Percentiles rank a stretch among this genome's conserved stretches.
Evolutionary conservation across 2,113 vertebrate genomes (phyloP).

Genomic region (Chiloscyllium plagiosum): DNA sequence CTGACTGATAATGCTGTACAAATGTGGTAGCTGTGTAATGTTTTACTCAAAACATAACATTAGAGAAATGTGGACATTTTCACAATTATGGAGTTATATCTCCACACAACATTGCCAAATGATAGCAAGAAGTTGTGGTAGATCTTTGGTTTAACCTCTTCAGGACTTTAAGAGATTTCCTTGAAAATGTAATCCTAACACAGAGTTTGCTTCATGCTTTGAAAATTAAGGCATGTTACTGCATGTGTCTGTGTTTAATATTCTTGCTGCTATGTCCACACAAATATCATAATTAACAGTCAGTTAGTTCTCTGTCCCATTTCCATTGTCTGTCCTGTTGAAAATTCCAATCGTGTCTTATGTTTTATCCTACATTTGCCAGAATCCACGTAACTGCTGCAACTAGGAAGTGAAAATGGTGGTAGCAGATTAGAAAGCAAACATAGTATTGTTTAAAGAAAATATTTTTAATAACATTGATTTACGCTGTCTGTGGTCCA

Average conservation of each 20-base stretch:
- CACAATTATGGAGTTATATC: not conserved
- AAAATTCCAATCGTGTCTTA: not conserved
- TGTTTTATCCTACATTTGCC: slow-evolving; percentile 14
- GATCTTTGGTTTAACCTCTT: not conserved
- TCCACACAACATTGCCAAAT: not conserved
- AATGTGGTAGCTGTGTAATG: not conserved
- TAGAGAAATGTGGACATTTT: not conserved
- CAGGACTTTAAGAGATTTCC: not conserved
- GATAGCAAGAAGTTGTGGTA: not conserved
- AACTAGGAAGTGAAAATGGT: not conserved
- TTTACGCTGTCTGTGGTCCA: not conserved
- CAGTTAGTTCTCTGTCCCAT: not conserved
- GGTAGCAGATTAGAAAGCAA: not conserved
- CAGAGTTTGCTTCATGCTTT: not conserved
- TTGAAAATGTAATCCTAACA: not conserved
- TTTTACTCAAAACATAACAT: not conserved
- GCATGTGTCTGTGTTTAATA: not conserved
- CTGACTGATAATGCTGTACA: not conserved
- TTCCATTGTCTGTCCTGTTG: not conserved
- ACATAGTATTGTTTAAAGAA: not conserved
- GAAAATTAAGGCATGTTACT: not conserved
- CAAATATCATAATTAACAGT: not conserved
- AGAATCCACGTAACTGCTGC: not conserved
- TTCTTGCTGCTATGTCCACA: not conserved
- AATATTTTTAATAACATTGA: not conserved